Conservation (phyloP, 2,113 vertebrate species). For the Ovibos moschatus region DNA sequence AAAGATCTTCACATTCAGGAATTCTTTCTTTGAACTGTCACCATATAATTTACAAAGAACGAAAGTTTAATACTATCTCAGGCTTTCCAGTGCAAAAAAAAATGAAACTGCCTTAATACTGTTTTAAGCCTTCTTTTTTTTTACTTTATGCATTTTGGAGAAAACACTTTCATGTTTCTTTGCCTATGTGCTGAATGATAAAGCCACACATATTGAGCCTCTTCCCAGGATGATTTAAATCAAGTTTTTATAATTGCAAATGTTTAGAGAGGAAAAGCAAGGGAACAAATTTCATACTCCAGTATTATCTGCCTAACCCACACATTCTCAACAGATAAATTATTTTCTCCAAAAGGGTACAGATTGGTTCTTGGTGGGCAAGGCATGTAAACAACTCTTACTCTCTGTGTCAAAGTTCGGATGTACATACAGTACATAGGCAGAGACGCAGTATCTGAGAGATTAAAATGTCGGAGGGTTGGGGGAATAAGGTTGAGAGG, state of each 20-base stretch:
- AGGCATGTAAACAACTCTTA: neutral
- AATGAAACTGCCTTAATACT: neutral
- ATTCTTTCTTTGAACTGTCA: slow-evolving; percentile 1
- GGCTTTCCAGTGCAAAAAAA: neutral
- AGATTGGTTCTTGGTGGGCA: neutral
- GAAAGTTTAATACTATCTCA: neutral
- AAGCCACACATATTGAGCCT: neutral
- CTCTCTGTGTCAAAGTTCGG: neutral
- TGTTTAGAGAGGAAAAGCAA: neutral
- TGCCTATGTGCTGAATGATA: neutral
- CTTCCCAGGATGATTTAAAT: neutral
- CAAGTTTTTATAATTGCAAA: neutral
- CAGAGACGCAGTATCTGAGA: neutral
- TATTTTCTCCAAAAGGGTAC: neutral
- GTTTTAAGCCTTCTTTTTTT: neutral
- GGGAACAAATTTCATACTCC: neutral
- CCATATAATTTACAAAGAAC: neutral
- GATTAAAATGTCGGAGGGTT: neutral
- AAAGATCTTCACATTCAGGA: neutral
- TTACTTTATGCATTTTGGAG: neutral
- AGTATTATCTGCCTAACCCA: neutral
- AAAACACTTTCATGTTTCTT: neutral
- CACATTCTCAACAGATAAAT: neutral
- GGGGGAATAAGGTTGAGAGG: neutral
- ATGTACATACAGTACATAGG: neutral